Conservation (phyloP, 2,797 vertebrate species). For the Anisognathus igniventris region DNA sequence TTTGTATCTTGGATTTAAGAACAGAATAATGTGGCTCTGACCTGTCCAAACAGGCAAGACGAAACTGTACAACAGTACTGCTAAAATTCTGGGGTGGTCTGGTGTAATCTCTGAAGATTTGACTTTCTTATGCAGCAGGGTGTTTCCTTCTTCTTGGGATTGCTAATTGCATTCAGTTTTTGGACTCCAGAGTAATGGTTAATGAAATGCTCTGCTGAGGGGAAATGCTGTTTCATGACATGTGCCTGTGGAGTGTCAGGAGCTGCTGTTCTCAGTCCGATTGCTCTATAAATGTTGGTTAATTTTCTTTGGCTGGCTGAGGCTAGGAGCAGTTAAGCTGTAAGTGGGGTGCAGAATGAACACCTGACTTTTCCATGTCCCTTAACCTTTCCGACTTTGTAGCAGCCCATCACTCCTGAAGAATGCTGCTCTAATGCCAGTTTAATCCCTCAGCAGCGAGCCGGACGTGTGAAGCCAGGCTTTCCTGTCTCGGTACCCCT, state of each 20-base stretch:
- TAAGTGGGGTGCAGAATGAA: fast-evolving
- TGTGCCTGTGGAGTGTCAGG: neutral
- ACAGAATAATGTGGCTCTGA: neutral
- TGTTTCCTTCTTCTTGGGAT: neutral
- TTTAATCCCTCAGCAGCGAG: fast-evolving
- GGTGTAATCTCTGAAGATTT: neutral
- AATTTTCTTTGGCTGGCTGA: neutral
- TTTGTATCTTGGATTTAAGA: neutral
- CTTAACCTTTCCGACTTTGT: neutral
- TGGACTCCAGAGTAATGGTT: neutral
- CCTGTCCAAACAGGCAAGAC: neutral
- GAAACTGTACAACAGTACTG: neutral
- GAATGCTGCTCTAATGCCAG: neutral
- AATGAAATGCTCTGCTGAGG: neutral
- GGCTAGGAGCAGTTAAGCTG: neutral
- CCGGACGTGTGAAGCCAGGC: fast-evolving
- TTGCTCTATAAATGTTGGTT: neutral
- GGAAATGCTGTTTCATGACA: neutral
- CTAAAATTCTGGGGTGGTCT: neutral
- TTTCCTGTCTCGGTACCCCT: neutral
- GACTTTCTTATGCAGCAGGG: neutral
- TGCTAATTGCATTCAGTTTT: neutral
- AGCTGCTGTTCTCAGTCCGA: neutral
- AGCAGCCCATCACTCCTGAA: neutral
- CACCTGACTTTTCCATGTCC: neutral